These are phyloP conservation scores for Dinoponera quadriceps DNA, from an alignment of 1,140 invertebrate genomes.

Conservation along the genomic window DNA sequence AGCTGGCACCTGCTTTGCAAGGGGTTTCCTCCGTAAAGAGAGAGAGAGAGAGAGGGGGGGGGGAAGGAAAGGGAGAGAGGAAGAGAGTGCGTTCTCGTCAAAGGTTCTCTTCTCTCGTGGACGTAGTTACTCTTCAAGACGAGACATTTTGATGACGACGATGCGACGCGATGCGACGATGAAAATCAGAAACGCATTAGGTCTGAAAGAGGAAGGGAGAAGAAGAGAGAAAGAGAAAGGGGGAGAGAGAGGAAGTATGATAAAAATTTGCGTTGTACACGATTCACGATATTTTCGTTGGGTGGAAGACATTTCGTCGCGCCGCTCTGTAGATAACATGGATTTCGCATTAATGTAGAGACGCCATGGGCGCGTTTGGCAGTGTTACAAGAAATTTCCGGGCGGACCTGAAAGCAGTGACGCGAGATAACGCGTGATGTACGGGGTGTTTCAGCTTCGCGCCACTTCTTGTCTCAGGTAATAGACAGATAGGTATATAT, in stretches of 20 bases:
- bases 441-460: neutral
- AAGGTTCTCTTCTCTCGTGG: neutral
- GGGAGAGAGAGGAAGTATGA: neutral
- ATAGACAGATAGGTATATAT: neutral
- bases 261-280: conserved; percentile 15
- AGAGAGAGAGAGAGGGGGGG: too few relatives aligned
- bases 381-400: conserved; percentile 29
- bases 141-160: neutral
- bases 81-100: neutral
- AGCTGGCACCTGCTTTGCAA: neutral
- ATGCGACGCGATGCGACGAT: neutral
- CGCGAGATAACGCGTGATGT: neutral
- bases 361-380: conserved; percentile 16
- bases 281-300: neutral
- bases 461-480: neutral
- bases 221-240: too few relatives aligned
- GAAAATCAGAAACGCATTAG: conserved; percentile 1
- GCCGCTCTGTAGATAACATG: conserved; percentile 9
- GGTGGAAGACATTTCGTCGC: neutral
- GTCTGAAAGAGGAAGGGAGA: too few relatives aligned
- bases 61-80: too few relatives aligned
- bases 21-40: neutral
- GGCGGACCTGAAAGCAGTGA: too few relatives aligned
- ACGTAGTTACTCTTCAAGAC: neutral
- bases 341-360: conserved; percentile 35